Base-by-base conservation (phyloP, 2,797 vertebrate genomes). In the Borostomias antarcticus region DNA sequence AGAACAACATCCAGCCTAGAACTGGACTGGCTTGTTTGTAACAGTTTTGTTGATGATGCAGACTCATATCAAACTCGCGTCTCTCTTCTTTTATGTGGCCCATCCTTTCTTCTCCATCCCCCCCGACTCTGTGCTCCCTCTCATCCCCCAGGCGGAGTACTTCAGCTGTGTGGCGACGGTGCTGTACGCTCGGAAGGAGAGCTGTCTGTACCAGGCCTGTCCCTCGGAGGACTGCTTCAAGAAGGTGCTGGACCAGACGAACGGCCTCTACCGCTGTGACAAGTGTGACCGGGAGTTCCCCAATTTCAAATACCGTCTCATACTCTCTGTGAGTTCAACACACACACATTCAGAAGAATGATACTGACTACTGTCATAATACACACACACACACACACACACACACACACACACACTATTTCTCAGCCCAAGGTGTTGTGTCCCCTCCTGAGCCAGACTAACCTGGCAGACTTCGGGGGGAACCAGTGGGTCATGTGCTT, bases 401-500 rank as follows among this genome's bases (percentile, higher is more conserved):
- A 35, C 45, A 73, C 48, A 74, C 74, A 58, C 70, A 75, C 76
- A 67, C 58, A 51, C 47, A 2, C 35, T 37, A 37, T 2, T 2
- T 37, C 35, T 37, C 35, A 5, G 35, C 13, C 40, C 40, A 43
- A 43, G 40, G 40, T 17, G 40, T 17, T 43, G 33, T 37, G n/a
- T 43, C 13, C 62, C 63, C 62, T 69, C 4, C 45, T 70, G 67
- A 79, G 81, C 53, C 74, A 99, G 97, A 94, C 91, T 58, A 98
- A 98, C 82, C 89, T 99, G 66, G 95, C 96, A 9, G 98, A 99
- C 86, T 96, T 91, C 51, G 87, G 92, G 17, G 95, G 97, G 61
- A 98, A 98, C 84, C 95, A 96, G 86, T 99, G 96, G 98, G 91
- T 98, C 81, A 98, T 94, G 1, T 98, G 96, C 83, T 99, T 99